A percentile compares a stretch with the other conserved stretches of the same genome.
Evolutionary conservation across 2,797 vertebrate genomes (phyloP).

Genomic region (Melopsittacus undulatus): DNA sequence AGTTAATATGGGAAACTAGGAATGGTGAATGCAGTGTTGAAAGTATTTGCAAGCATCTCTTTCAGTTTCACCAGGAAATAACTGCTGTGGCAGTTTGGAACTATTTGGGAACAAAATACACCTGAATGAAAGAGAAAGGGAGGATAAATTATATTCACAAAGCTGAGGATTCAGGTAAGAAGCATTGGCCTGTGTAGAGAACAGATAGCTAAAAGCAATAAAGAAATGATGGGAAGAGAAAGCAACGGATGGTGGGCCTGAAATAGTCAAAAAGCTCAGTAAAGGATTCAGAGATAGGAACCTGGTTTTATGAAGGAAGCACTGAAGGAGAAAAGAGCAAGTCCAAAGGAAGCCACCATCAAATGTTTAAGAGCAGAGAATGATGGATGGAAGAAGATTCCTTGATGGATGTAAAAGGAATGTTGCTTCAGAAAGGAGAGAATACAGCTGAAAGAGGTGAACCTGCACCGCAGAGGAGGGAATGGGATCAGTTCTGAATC

Average conservation of each 20-base stretch:
- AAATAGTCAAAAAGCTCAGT: neutral
- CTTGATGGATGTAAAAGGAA: neutral
- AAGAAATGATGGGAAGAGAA: neutral
- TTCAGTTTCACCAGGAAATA: neutral
- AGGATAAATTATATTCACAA: neutral
- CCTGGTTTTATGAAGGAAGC: neutral
- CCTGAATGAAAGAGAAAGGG: neutral
- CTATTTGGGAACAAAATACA: neutral
- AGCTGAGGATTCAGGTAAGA: neutral
- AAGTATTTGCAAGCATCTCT: neutral
- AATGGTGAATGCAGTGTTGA: neutral
- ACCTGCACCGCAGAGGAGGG: neutral
- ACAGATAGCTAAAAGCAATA: neutral
- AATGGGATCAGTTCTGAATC: neutral
- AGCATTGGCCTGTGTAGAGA: neutral
- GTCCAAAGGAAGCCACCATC: neutral
- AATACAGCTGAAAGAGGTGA: neutral
- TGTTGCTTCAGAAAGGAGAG: neutral
- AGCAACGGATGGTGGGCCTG: rapidly evolving
- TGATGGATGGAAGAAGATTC: neutral
- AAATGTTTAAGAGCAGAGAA: neutral
- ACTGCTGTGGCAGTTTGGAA: neutral
- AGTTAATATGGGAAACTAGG: neutral
- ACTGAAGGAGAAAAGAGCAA: neutral
- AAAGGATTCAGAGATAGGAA: neutral